Conservation (phyloP, 1,140 invertebrate genomes). For the Bombus pyrosoma region DNA sequence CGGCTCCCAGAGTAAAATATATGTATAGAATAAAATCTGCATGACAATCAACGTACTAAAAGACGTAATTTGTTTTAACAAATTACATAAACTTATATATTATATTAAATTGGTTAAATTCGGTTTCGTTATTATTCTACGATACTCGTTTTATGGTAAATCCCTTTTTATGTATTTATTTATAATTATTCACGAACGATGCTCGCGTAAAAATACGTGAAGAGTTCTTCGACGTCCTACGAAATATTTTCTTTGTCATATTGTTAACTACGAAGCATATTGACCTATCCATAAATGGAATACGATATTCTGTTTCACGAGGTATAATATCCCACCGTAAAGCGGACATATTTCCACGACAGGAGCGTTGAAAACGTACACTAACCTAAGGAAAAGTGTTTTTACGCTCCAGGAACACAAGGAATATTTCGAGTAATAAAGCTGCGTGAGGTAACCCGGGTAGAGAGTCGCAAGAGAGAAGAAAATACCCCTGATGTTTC, state of each 20-base stretch:
- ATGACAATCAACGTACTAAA: no score
- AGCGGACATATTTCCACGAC: not conserved
- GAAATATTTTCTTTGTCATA: not conserved
- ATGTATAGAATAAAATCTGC: no score
- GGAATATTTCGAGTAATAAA: slow-evolving; percentile 18
- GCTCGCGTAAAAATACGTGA: no score
- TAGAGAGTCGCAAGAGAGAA: not conserved
- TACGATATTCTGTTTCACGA: not conserved
- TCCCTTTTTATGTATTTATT: not conserved
- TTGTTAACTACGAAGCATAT: not conserved
- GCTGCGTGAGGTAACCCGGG: not conserved
- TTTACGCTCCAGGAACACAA: not conserved
- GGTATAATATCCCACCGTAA: not conserved
- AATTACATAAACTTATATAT: no score
- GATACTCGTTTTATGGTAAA: not conserved
- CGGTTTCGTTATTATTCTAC: no score
- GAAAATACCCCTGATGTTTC: not conserved
- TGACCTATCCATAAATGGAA: not conserved
- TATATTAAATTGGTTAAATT: no score
- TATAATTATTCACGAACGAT: not conserved
- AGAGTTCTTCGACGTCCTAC: not conserved
- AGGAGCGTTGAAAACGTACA: not conserved
- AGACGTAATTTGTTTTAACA: no score
- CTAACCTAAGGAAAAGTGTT: not conserved
- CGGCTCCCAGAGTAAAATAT: no score